phyloP scores from a whole-genome alignment of 2,888 invertebrate species.

The Conus canariensis region DNA sequence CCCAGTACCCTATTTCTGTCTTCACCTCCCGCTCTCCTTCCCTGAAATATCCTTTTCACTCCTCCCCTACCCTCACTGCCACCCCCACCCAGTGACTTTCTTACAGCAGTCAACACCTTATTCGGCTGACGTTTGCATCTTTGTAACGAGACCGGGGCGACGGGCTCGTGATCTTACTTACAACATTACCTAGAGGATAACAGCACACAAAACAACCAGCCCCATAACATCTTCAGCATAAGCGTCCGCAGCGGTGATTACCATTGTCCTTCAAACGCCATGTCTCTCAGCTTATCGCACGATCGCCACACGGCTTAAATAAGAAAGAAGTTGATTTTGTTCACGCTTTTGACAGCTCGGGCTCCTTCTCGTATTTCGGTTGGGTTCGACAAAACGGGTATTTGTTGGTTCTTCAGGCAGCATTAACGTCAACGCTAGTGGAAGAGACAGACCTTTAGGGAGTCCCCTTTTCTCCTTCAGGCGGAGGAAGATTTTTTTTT shows the following conservation, averaged over 20 bases:
- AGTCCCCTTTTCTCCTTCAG: neutral
- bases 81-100: too few relatives aligned
- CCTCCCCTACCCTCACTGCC: too few relatives aligned
- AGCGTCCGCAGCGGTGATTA: neutral
- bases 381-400: neutral
- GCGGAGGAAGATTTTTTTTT: neutral
- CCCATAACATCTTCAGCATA: neutral
- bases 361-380: neutral
- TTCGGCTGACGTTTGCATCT: neutral
- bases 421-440: neutral
- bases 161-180: neutral
- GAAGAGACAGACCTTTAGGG: neutral
- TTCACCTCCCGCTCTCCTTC: too few relatives aligned
- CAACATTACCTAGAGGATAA: neutral
- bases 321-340: neutral
- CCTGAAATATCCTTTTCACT: neutral
- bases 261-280: neutral
- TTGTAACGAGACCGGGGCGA: neutral
- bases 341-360: slow-evolving; percentile 4
- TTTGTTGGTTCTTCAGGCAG: neutral
- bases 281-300: neutral
- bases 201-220: neutral
- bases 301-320: neutral
- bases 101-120: too few relatives aligned
- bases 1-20: too few relatives aligned